Percentiles rank a stretch among this genome's conserved stretches.
Evolutionary conservation across 2,797 vertebrate species (phyloP).

Genomic region (Falco rusticolus): DNA sequence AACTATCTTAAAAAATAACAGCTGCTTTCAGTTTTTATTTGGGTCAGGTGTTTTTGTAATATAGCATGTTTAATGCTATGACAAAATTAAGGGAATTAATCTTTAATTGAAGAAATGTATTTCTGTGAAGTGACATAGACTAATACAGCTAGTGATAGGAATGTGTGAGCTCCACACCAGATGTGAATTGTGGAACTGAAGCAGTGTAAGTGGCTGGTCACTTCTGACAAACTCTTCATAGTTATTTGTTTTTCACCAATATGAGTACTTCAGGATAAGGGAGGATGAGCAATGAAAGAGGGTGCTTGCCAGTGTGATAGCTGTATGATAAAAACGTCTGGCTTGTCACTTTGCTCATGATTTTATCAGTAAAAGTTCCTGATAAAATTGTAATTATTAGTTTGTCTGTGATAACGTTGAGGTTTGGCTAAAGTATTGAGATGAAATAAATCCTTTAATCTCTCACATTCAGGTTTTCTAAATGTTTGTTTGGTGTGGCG

Average conservation of each 20-base stretch:
- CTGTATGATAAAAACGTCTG: background rate
- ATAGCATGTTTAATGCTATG: background rate
- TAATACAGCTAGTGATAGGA: background rate
- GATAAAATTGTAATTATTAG: background rate
- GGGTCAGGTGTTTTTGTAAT: background rate
- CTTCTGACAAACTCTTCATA: background rate
- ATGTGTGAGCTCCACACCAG: background rate
- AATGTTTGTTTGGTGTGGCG: background rate
- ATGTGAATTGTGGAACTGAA: accelerated
- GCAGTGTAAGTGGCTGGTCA: background rate
- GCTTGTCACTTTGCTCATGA: background rate
- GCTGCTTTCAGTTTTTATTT: background rate
- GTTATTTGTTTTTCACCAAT: background rate
- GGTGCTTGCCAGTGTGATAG: background rate
- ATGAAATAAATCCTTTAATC: background rate
- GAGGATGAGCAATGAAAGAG: background rate
- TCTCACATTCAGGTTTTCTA: background rate
- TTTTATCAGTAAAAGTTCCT: background rate
- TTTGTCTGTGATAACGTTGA: background rate
- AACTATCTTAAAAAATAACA: background rate
- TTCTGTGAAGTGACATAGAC: background rate
- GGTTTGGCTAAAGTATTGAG: background rate
- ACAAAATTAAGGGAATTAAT: background rate
- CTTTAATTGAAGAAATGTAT: background rate
- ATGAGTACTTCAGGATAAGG: background rate